A percentile compares a stretch with the other conserved stretches of the same genome.
phyloP scores from a whole-genome alignment of 2,888 invertebrate species.

The Orthosia gothica region DNA sequence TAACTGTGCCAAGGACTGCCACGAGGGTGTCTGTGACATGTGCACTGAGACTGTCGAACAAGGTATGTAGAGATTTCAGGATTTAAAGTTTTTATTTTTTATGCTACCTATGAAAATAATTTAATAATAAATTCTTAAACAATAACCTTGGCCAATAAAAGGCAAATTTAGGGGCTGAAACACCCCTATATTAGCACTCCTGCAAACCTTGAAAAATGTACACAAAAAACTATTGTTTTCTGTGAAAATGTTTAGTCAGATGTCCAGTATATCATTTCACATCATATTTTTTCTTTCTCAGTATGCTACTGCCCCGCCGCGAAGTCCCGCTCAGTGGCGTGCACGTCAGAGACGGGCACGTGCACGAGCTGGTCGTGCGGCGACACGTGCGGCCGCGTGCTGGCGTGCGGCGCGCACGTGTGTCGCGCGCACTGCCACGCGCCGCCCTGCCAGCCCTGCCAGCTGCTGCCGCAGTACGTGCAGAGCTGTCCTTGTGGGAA shows the following conservation, averaged over 20 bases:
- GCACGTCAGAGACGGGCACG: slow-evolving; percentile 73
- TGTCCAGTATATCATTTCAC: neutral
- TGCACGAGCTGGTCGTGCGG: slow-evolving; percentile 92
- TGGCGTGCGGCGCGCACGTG: slow-evolving; percentile 97
- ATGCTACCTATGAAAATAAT: too few relatives aligned
- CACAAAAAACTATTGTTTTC: neutral
- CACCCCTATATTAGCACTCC: neutral
- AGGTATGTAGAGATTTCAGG: slow-evolving; percentile 81
- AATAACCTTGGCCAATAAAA: neutral
- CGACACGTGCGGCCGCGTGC: slow-evolving; percentile 94
- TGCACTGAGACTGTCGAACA: slow-evolving; percentile 94
- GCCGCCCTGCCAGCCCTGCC: slow-evolving; percentile 94
- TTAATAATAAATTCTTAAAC: neutral
- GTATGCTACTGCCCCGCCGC: slow-evolving; percentile 85
- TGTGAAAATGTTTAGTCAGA: neutral
- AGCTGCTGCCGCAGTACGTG: slow-evolving; percentile 80
- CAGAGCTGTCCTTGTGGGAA: slow-evolving; percentile 85
- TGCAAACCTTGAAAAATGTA: neutral
- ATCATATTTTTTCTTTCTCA: slow-evolving; percentile 56
- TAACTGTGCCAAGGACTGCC: slow-evolving; percentile 94
- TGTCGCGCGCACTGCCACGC: slow-evolving; percentile 97
- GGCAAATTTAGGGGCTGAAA: neutral
- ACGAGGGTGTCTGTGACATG: slow-evolving; percentile 94
- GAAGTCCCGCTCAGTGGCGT: slow-evolving; percentile 76
- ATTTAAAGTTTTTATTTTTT: neutral